These are phyloP conservation scores for Delia radicum DNA, from an alignment of 1,140 invertebrate genomes.

Conservation along the genomic window DNA sequence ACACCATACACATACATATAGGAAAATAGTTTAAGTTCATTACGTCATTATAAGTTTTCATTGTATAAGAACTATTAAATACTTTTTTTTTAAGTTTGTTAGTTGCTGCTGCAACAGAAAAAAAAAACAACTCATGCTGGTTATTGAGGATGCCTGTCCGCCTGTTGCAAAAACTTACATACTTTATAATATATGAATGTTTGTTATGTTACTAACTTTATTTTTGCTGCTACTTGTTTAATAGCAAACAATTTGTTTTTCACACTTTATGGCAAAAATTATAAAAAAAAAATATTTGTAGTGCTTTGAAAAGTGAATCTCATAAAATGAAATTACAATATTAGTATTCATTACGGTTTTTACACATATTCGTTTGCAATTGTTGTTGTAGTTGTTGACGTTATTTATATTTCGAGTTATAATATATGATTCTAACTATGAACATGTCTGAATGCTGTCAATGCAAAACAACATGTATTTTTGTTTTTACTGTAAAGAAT, in stretches of 20 bases:
- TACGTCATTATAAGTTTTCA: conserved; percentile 4
- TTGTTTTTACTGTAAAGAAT: neutral
- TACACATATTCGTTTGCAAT: too few relatives aligned
- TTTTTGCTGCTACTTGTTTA: neutral
- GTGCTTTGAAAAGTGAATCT: neutral
- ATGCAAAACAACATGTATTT: neutral
- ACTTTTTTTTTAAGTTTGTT: neutral
- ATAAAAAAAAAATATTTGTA: neutral
- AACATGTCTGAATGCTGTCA: conserved; percentile 3
- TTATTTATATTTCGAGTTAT: neutral
- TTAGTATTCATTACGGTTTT: neutral
- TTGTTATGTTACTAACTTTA: neutral
- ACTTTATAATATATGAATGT: neutral
- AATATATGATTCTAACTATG: conserved; percentile 2
- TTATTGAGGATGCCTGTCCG: neutral
- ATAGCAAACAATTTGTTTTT: conserved; percentile 5
- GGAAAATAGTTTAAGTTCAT: neutral
- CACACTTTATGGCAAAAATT: neutral
- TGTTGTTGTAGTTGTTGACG: too few relatives aligned
- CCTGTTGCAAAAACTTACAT: neutral
- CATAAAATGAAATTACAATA: neutral
- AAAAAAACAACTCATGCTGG: neutral
- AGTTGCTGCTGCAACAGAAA: neutral
- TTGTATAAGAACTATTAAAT: too few relatives aligned
- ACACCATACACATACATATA: neutral